These are phyloP conservation scores for Trichogramma pretiosum DNA, from an alignment of 1,140 invertebrate species.

Conservation along the genomic window DNA sequence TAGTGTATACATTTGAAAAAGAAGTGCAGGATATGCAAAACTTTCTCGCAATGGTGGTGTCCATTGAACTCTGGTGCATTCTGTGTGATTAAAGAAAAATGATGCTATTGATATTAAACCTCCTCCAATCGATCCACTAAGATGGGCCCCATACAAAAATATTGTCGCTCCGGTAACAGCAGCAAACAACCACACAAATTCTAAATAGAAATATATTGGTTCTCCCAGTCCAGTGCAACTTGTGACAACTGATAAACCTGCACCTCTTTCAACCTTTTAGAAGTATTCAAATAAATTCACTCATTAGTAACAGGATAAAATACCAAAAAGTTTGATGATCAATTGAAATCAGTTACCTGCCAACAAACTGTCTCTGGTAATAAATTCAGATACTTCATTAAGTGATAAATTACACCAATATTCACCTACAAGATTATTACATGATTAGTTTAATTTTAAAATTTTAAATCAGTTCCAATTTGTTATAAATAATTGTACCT, in stretches of 20 bases:
- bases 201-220: constrained; percentile 67
- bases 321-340: too few species aligned
- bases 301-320: too few species aligned
- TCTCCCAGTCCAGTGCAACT: constrained; percentile 74
- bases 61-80: constrained; percentile 75
- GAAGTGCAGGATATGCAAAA: constrained; percentile 63
- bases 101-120: constrained; percentile 57
- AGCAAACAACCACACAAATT: constrained; percentile 58
- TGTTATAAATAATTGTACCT: constrained; percentile 49
- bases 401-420: constrained; percentile 49
- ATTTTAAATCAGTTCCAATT: constrained; percentile 1
- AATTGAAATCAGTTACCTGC: constrained; percentile 29
- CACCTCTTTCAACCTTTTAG: constrained; percentile 54
- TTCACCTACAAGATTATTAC: constrained; percentile 45
- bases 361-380: constrained; percentile 34
- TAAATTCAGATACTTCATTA: constrained; percentile 40
- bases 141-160: constrained; percentile 53
- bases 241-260: constrained; percentile 52
- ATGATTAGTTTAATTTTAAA: neutral
- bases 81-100: constrained; percentile 74
- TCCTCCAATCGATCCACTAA: constrained; percentile 60
- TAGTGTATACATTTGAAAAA: constrained; percentile 47
- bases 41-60: constrained; percentile 75
- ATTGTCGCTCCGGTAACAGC: constrained; percentile 54
- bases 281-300: constrained; percentile 10